Conservation (phyloP, 2,113 vertebrate genomes). For the Otocyon megalotis region DNA sequence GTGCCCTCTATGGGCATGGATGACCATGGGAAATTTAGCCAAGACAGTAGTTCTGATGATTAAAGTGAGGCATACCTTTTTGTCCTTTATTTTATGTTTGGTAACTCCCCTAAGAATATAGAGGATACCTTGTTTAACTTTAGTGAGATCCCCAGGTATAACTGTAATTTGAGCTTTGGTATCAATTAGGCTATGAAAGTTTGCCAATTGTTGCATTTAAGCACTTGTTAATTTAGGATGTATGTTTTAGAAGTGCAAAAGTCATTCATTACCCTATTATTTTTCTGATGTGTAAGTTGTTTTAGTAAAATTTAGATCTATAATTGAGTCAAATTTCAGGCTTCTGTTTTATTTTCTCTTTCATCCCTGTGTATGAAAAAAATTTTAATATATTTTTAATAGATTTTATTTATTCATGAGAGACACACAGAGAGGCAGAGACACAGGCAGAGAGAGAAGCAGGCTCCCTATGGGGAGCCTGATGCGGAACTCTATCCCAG, state of each 20-base stretch:
- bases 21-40: background rate
- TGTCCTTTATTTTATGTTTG: conserved; percentile 22
- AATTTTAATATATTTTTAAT: too few species aligned
- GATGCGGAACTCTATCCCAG: too few species aligned
- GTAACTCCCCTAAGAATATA: background rate
- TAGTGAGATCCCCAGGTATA: background rate
- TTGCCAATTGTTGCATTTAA: background rate
- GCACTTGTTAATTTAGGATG: background rate
- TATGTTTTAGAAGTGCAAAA: background rate
- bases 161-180: background rate
- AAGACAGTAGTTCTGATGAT: background rate
- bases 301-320: background rate
- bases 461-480: too few species aligned
- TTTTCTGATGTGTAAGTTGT: conserved; percentile 15
- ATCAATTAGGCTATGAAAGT: conserved; percentile 18
- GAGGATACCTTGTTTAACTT: conserved; percentile 21
- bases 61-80: background rate
- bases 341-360: conserved; percentile 2
- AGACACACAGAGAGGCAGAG: too few species aligned
- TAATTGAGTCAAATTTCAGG: background rate
- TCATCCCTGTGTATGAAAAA: background rate
- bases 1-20: background rate
- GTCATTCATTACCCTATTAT: conserved; percentile 1
- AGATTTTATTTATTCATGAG: too few species aligned
- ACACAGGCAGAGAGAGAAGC: too few species aligned